These are phyloP conservation scores for Odontophorus gujanensis DNA, from an alignment of 2,113 vertebrate genomes.

Conservation along the genomic window DNA sequence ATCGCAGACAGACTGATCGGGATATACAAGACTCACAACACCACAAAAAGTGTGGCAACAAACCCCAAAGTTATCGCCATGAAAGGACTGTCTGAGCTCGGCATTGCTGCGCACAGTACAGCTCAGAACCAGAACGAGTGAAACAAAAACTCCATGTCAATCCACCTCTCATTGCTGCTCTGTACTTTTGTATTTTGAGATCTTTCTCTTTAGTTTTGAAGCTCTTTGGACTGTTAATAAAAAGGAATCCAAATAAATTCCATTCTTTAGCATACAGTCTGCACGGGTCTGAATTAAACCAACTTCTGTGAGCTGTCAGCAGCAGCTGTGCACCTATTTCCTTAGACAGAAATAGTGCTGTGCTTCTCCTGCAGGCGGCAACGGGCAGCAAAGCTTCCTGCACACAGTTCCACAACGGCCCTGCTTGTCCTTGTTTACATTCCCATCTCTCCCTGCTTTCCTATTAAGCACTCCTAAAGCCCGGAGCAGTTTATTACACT, in stretches of 20 bases:
- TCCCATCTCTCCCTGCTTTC: not conserved
- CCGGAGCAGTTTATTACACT: not conserved
- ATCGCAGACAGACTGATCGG: conserved; percentile 95
- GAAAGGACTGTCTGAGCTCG: conserved; percentile 76
- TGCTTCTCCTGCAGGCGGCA: not conserved
- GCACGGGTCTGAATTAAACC: not conserved
- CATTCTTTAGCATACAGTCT: not conserved
- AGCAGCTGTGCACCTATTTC: not conserved
- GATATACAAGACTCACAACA: conserved; percentile 95
- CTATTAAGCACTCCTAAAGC: not conserved
- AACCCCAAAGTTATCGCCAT: conserved; percentile 91
- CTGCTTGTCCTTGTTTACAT: too few species aligned
- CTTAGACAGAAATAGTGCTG: not conserved
- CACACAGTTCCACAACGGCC: accelerated
- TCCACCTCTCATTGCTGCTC: not conserved
- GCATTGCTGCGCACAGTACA: not conserved
- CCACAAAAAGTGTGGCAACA: conserved; percentile 90
- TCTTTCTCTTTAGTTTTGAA: not conserved
- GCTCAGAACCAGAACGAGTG: not conserved
- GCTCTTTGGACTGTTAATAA: not conserved
- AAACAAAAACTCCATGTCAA: too few species aligned
- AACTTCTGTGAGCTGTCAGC: not conserved
- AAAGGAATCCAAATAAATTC: not conserved
- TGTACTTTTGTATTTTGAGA: not conserved
- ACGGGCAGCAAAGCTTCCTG: not conserved